Evolutionary conservation across 2,888 invertebrate genomes (phyloP).

Genomic region (Sminthurides aquaticus): DNA sequence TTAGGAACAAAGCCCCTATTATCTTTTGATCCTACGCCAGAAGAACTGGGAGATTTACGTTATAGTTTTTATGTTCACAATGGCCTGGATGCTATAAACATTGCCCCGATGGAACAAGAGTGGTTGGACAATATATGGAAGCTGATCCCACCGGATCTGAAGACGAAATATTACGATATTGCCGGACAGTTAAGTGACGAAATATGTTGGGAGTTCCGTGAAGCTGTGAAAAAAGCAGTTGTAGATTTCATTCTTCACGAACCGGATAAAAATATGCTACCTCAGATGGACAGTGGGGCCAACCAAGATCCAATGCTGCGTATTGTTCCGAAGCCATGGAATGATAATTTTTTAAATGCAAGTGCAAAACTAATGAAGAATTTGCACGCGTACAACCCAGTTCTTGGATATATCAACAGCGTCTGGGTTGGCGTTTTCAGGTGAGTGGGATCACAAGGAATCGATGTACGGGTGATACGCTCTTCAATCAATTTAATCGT

Average conservation of each 20-base stretch:
- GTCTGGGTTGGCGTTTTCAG: slow-evolving; percentile 40
- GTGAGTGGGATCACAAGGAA: slow-evolving; percentile 17
- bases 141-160: slow-evolving; percentile 49
- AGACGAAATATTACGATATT: slow-evolving; percentile 45
- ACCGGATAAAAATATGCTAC: slow-evolving; percentile 51
- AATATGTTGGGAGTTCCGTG: slow-evolving; percentile 74
- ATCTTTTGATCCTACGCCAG: slow-evolving; percentile 30
- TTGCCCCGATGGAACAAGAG: slow-evolving; percentile 70
- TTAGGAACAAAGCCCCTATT: slow-evolving; percentile 23
- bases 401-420: slow-evolving; percentile 35
- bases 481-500: too few relatives aligned
- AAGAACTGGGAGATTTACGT: slow-evolving; percentile 49
- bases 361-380: slow-evolving; percentile 31
- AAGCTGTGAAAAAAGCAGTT: slow-evolving; percentile 82
- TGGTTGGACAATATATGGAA: slow-evolving; percentile 55
- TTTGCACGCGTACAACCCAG: slow-evolving; percentile 40
- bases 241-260: slow-evolving; percentile 85
- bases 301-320: slow-evolving; percentile 30
- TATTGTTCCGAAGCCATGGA: slow-evolving; percentile 42
- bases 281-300: slow-evolving; percentile 32
- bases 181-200: slow-evolving; percentile 60
- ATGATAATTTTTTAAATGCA: slow-evolving; percentile 27
- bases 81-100: slow-evolving; percentile 82
- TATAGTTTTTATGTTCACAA: slow-evolving; percentile 86
- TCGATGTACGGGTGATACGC: neutral